Percentiles rank a stretch among this genome's conserved stretches.
Conservation (phyloP, 1,140 invertebrate genomes). For the Neotoxoptera formosana region DNA sequence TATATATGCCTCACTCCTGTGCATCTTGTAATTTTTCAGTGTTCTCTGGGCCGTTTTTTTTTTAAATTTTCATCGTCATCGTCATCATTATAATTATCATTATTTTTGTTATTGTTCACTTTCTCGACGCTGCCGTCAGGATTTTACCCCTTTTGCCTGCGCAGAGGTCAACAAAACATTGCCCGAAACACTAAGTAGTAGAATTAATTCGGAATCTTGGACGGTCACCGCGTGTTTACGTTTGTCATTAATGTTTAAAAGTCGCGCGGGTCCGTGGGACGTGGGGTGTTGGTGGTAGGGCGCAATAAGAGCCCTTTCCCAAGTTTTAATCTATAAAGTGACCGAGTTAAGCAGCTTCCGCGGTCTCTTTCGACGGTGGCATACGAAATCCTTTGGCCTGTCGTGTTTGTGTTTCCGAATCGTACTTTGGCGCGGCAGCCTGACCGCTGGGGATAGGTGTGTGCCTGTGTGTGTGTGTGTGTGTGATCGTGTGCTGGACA, state of each 20-base stretch:
- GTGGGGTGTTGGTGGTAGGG: neutral
- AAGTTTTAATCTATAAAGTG: slow-evolving; percentile 49
- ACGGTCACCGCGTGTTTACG: slow-evolving; percentile 44
- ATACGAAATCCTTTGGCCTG: slow-evolving; percentile 8
- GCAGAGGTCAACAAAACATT: slow-evolving; percentile 52
- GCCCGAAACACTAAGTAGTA: slow-evolving; percentile 19
- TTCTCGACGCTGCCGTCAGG: neutral
- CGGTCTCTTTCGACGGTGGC: slow-evolving; percentile 18
- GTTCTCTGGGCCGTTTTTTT: neutral
- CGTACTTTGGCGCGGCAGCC: neutral
- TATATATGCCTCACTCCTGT: too few relatives aligned
- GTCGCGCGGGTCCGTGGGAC: slow-evolving; percentile 8
- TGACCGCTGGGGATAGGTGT: slow-evolving; percentile 25
- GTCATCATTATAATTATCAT: neutral
- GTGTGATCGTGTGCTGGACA: slow-evolving; percentile 38
- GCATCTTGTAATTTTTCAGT: neutral
- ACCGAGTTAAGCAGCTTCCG: slow-evolving; percentile 46
- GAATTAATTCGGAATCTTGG: slow-evolving; percentile 51
- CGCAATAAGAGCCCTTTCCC: neutral
- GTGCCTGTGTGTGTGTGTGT: neutral
- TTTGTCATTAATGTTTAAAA: slow-evolving; percentile 49
- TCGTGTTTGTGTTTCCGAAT: slow-evolving; percentile 43
- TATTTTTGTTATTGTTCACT: slow-evolving; percentile 8
- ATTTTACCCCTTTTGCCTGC: slow-evolving; percentile 8
- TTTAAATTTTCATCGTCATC: neutral